These are phyloP conservation scores for Plebejus melissa DNA, from an alignment of 2,888 invertebrate species.

Conservation along the genomic window DNA sequence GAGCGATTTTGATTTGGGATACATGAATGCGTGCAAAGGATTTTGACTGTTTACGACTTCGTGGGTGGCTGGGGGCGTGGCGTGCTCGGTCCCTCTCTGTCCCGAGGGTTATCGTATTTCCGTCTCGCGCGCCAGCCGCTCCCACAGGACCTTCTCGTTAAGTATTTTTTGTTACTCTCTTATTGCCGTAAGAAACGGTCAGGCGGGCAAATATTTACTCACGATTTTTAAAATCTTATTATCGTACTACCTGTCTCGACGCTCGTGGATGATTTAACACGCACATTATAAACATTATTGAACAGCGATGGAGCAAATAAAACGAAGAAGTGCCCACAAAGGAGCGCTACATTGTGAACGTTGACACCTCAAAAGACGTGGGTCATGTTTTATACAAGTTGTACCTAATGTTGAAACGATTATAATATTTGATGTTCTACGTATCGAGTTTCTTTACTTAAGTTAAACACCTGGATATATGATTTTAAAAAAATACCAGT, in stretches of 20 bases:
- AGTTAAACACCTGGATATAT: not conserved
- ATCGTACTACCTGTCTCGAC: conserved; percentile 55
- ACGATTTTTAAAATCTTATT: conserved; percentile 75
- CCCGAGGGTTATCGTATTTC: conserved; percentile 41
- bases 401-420: not conserved
- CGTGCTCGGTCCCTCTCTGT: conserved; percentile 53
- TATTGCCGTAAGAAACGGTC: conserved; percentile 70
- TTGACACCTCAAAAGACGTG: conserved; percentile 13
- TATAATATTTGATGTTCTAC: not conserved
- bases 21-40: conserved; percentile 78
- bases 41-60: conserved; percentile 78
- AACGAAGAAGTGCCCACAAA: not conserved
- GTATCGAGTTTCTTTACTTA: not conserved
- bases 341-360: conserved; percentile 16
- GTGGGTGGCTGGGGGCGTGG: conserved; percentile 79
- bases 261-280: conserved; percentile 31
- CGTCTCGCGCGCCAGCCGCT: conserved; percentile 64
- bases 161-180: conserved; percentile 73
- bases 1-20: conserved; percentile 77
- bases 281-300: conserved; percentile 28
- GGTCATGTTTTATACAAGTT: not conserved
- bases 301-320: conserved; percentile 13
- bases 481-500: not conserved
- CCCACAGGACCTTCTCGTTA: conserved; percentile 78
- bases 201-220: conserved; percentile 76